Evolutionary conservation across 2,888 invertebrate genomes (phyloP).

Genomic region (Elmis aenea): DNA sequence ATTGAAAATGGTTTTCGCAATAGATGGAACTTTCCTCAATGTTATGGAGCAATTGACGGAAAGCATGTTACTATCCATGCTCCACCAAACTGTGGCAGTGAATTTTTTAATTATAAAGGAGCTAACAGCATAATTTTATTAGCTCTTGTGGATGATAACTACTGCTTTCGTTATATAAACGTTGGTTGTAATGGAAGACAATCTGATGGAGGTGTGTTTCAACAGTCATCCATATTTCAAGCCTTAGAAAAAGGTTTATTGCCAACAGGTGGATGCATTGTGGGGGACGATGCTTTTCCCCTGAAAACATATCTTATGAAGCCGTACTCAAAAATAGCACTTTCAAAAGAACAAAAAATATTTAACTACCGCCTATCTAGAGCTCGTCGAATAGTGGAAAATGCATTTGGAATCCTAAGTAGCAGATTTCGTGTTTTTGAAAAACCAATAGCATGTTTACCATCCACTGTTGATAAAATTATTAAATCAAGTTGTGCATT

Average conservation of each 20-base stretch:
- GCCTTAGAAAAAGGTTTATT: constrained; percentile 5
- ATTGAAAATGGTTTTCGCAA: constrained; percentile 24
- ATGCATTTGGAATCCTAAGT: constrained; percentile 16
- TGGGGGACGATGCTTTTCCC: constrained; percentile 1
- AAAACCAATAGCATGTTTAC: constrained; percentile 15
- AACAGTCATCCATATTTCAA: constrained; percentile 3
- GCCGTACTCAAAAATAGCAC: constrained; percentile 8
- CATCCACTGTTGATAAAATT: constrained; percentile 12
- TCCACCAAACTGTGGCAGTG: constrained; percentile 19
- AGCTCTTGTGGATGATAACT: constrained; percentile 8
- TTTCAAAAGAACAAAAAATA: background rate
- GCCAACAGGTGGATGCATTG: constrained; percentile 1
- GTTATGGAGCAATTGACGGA: constrained; percentile 24
- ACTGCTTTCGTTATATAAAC: constrained; percentile 3
- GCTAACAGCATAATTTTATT: constrained; percentile 5
- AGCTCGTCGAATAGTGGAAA: constrained; percentile 12
- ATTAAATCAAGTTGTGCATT: constrained; percentile 9
- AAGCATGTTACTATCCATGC: constrained; percentile 28
- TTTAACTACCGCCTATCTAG: background rate
- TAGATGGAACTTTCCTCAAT: constrained; percentile 25
- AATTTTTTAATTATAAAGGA: constrained; percentile 25
- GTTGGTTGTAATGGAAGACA: constrained; percentile 5
- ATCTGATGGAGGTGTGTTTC: constrained; percentile 8
- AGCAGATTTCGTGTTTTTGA: constrained; percentile 19
- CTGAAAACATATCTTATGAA: constrained; percentile 3